A percentile compares a stretch with the other conserved stretches of the same genome.
These are phyloP conservation scores for Larimichthys polyactis DNA, from an alignment of 2,113 vertebrate genomes.

Conservation along the genomic window DNA sequence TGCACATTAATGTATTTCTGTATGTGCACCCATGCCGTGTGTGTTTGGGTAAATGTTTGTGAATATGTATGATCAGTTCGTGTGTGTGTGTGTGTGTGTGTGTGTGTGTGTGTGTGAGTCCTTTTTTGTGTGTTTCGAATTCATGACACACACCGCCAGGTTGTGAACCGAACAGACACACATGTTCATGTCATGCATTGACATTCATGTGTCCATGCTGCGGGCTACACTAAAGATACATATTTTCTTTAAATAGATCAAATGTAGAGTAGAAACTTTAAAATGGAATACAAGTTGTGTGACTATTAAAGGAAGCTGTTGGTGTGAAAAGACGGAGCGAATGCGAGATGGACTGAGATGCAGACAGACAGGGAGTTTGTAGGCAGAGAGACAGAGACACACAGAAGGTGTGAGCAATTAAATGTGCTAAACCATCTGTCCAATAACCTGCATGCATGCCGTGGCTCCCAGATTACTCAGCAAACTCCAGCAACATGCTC, in stretches of 20 bases:
- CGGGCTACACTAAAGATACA: neutral
- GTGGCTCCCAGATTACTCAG: conserved; percentile 92
- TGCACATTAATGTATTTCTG: conserved; percentile 64
- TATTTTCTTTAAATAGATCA: neutral
- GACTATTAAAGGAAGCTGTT: conserved; percentile 16
- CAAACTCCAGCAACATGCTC: conserved; percentile 84
- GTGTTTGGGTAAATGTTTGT: neutral
- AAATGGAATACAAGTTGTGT: neutral
- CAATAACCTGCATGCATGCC: conserved; percentile 91
- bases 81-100: neutral
- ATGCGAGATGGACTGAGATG: conserved; percentile 37
- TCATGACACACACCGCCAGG: neutral
- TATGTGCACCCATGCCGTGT: conserved; percentile 52
- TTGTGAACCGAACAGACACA: neutral
- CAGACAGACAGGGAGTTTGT: conserved; percentile 57
- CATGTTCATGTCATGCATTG: neutral
- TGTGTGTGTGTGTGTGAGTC: neutral
- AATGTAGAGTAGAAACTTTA: neutral
- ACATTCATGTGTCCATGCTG: neutral
- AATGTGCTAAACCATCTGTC: conserved; percentile 93
- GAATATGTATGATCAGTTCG: neutral
- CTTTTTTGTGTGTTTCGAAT: neutral
- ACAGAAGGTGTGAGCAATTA: conserved; percentile 96
- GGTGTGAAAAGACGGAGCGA: conserved; percentile 28
- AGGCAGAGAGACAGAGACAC: conserved; percentile 75